phyloP scores from a whole-genome alignment of 2,113 vertebrate genomes.

The Panthera uncia region DNA sequence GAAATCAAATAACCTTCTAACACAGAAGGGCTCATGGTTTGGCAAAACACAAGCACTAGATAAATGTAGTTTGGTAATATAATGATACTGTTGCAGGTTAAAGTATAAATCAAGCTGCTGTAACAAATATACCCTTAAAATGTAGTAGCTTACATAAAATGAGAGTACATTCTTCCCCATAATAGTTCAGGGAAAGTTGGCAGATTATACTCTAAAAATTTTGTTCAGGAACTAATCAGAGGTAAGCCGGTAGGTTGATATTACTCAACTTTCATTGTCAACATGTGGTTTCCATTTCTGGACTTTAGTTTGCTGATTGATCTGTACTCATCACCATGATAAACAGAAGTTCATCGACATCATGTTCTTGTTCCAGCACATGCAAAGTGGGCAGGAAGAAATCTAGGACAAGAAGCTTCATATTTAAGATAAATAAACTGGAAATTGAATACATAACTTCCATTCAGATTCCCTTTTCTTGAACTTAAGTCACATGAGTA shows the following conservation, averaged over 20 bases:
- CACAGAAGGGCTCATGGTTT: not conserved
- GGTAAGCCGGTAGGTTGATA: not conserved
- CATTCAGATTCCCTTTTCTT: not conserved
- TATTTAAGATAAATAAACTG: not conserved
- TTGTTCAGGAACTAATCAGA: not conserved
- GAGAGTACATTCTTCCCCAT: not conserved
- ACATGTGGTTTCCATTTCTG: not conserved
- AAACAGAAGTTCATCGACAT: not conserved
- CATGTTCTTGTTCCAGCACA: not conserved
- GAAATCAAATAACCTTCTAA: not conserved
- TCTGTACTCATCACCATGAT: not conserved
- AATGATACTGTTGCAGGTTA: not conserved
- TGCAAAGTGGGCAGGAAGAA: not conserved
- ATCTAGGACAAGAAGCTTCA: not conserved
- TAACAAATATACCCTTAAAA: not conserved
- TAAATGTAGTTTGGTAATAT: not conserved
- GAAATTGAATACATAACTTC: not conserved
- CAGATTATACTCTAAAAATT: not conserved
- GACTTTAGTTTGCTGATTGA: not conserved
- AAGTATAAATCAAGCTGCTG: not conserved
- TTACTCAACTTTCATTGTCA: not conserved
- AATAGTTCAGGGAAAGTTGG: not conserved
- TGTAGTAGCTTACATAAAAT: not conserved
- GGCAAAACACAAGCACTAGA: not conserved
- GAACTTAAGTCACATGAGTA: not conserved